Base-by-base conservation (phyloP, 1,140 invertebrate species). In the Pogonomyrmex californicus region DNA sequence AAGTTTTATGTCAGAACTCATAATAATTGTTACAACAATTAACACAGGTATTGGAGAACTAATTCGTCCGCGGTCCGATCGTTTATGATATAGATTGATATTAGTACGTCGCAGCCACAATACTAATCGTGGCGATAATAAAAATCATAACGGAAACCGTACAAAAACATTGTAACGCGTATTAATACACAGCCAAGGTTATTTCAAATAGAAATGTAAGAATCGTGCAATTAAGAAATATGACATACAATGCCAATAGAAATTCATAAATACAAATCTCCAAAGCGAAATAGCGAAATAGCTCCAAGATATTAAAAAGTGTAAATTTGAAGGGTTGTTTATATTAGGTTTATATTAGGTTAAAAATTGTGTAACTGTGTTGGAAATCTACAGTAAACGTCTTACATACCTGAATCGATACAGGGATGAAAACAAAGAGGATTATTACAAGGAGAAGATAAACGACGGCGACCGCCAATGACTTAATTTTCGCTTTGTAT, bases 381-480 rank as follows among this genome's bases (percentile, higher is more conserved):
- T 7, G 1, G 30, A 63, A 47, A 58, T 47, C 2, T 36, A 4
- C 14, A 23, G 10, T 2, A 30, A 23, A 4, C n/a, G 14, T 47
- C 4, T 23, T 33, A 79, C 56, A 5, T 79, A 79, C 76, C 76
- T 68, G 62, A 54, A 36, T 41, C 30, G n/a, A 38, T n/a, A n/a
- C 3, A n/a, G 6, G 38, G n/a, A 17, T 1, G 12, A 5, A 78
- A 41, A 66, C 41, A 30, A 66, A 56, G 36, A 10, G 1, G 2
- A 41, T 51, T 49, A 23, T 23, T 10, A 23, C 44, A 17, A 79
- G 5, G 33, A n/a, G n/a, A 65, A 79, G 54, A 36, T 23, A 79
- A 65, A 38, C 6, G 1, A 33, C 30, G 2, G 14, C 33, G 7
- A 73, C 30, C 14, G 38, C 2, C 23, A 17, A 58, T 44, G 23